Base-by-base conservation (phyloP, 1,140 invertebrate genomes). In the Dreissena polymorpha region DNA sequence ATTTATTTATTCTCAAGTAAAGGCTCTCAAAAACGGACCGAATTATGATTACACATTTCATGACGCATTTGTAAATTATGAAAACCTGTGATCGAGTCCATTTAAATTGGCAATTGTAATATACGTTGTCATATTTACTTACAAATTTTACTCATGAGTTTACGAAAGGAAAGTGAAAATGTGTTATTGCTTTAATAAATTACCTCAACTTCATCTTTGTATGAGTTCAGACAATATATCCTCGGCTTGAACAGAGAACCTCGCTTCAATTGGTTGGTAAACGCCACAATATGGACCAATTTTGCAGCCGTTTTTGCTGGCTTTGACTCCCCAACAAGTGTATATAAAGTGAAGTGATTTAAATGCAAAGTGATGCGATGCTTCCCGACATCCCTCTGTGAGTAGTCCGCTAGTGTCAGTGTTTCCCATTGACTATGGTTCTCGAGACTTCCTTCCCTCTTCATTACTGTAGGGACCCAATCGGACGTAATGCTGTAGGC, bases 121-220 rank as follows among this genome's bases (percentile, higher is more conserved):
- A 39, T 39, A 39, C 39, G 2, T 2, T 39, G 39, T 39, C 39
- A 39, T 39, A 39, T 39, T 39, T 5, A 39, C 39, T 39, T 39
- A 39, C 39, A 39, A 39, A n/a, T 39, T 39, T 39, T 39, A 5
- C 39, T 39, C 39, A 39, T 39, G 39, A 39, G 39, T 39, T 39
- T 39, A 39, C 39, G 39, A 8, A 39, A 39, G 39, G 8, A 39
- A 39, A 39, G 39, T 39, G 39, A 39, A 39, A 39, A 39, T 39
- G 2, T 39, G 8, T 8, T 39, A 39, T 2, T 39, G 39, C 39
- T 39, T 39, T 39, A 5, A 23, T 27, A 65, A 53, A 12, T 18
- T 80, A 80, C 78, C 69, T 64, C 69, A 63, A 80, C 14, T 70
- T 79, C 67, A 14, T 83, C 71, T 27, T 55, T 50, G 27, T 83